A percentile compares a stretch with the other conserved stretches of the same genome.
phyloP scores from a whole-genome alignment of 1,140 invertebrate species.

The Ceratosolen fusciceps region DNA sequence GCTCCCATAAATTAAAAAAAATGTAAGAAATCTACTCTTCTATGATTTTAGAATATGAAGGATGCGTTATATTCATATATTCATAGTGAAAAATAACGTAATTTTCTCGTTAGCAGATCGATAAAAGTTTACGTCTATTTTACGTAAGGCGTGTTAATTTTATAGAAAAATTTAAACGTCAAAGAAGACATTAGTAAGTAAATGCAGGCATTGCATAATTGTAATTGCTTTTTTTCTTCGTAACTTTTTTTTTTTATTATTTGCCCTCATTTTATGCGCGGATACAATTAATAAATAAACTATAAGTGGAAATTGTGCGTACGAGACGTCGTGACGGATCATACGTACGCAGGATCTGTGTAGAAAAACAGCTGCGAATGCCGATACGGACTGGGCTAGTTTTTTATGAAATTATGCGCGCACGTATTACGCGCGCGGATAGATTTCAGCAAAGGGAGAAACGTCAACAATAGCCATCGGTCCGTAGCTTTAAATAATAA shows the following conservation, averaged over 20 bases:
- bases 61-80: not conserved
- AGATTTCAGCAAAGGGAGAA: not conserved
- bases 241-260: not conserved
- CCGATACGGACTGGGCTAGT: not conserved
- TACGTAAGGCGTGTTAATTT: not conserved
- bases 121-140: not conserved
- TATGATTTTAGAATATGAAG: not conserved
- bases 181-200: not conserved
- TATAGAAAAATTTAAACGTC: not conserved
- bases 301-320: not conserved
- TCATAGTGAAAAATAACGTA: not conserved
- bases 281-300: too few relatives aligned
- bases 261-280: not conserved
- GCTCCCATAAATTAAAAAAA: not conserved
- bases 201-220: not conserved
- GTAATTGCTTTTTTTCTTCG: too few relatives aligned
- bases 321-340: not conserved
- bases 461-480: not conserved
- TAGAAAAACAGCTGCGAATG: too few relatives aligned
- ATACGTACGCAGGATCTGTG: not conserved
- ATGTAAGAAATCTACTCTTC: not conserved
- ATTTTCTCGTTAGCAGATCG: not conserved
- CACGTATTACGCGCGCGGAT: not conserved
- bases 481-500: not conserved
- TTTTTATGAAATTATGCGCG: too few relatives aligned